phyloP scores from a whole-genome alignment of 2,113 vertebrate genomes.

The Xenopus borealis region DNA sequence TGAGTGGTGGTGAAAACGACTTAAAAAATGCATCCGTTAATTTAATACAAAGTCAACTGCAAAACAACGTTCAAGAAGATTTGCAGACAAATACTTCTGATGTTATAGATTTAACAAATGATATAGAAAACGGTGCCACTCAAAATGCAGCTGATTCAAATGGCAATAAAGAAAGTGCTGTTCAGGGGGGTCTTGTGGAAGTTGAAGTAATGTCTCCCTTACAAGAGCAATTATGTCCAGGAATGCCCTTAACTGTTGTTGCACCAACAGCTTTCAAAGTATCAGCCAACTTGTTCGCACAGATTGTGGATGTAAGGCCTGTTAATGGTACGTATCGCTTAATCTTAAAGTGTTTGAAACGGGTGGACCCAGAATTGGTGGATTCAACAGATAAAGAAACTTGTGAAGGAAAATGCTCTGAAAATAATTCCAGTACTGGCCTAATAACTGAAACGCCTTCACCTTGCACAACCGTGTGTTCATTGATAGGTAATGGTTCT shows the following conservation, averaged over 20 bases:
- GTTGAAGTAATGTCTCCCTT: slow-evolving; percentile 73
- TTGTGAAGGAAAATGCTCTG: slow-evolving; percentile 6
- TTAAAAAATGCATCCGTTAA: slow-evolving; percentile 27
- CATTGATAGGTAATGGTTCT: slow-evolving; percentile 32
- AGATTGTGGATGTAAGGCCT: slow-evolving; percentile 88
- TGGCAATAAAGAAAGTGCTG: slow-evolving; percentile 50
- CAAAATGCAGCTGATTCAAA: slow-evolving; percentile 22
- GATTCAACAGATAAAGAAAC: not conserved
- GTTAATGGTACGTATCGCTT: slow-evolving; percentile 85
- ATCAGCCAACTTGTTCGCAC: slow-evolving; percentile 85
- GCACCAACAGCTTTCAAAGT: slow-evolving; percentile 82
- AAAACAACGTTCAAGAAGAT: not conserved
- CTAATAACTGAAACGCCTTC: slow-evolving; percentile 6
- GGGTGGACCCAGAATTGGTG: not conserved
- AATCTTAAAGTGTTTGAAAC: slow-evolving; percentile 67
- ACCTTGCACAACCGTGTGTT: not conserved
- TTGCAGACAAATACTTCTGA: not conserved
- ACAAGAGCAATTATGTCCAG: slow-evolving; percentile 72
- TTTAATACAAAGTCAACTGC: slow-evolving; percentile 17
- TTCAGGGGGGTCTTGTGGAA: slow-evolving; percentile 53
- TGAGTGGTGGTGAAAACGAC: slow-evolving; percentile 30
- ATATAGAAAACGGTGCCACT: slow-evolving; percentile 44
- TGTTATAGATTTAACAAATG: slow-evolving; percentile 31
- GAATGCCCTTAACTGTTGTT: slow-evolving; percentile 81
- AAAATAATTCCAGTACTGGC: slow-evolving; percentile 8